phyloP scores from a whole-genome alignment of 2,888 invertebrate genomes.

The Hybos culiciformis region DNA sequence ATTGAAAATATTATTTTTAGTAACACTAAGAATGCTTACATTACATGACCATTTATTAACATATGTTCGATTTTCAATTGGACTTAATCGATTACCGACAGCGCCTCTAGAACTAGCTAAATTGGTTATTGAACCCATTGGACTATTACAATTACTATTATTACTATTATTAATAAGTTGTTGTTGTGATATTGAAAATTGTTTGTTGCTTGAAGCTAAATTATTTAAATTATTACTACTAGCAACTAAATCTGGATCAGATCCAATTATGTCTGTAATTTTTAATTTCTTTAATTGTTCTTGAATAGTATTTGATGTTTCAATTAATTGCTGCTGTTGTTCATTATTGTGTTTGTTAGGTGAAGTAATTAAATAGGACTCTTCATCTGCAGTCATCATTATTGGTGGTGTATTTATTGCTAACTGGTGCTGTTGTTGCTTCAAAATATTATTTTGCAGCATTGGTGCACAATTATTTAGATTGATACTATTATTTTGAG shows the following conservation, averaged over 20 bases:
- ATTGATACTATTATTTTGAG: constrained; percentile 4
- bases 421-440: no score
- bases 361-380: background rate
- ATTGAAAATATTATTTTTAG: background rate
- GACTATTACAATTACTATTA: no score
- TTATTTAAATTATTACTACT: constrained; percentile 19
- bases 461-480: constrained; percentile 8
- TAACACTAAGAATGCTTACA: constrained; percentile 29
- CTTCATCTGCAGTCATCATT: constrained; percentile 4
- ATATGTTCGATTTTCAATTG: constrained; percentile 26
- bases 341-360: background rate
- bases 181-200: background rate
- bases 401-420: background rate
- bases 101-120: constrained; percentile 24
- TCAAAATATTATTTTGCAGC: constrained; percentile 12
- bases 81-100: constrained; percentile 27
- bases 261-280: constrained; percentile 18
- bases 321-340: background rate
- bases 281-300: constrained; percentile 21
- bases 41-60: constrained; percentile 43
- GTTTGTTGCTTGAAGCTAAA: constrained; percentile 13
- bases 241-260: constrained; percentile 30
- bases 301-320: constrained; percentile 12
- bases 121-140: constrained; percentile 20
- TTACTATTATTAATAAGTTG: constrained; percentile 11